A percentile compares a stretch with the other conserved stretches of the same genome.
Conservation (phyloP, 2,888 invertebrate genomes). For the Biston stratarius region DNA sequence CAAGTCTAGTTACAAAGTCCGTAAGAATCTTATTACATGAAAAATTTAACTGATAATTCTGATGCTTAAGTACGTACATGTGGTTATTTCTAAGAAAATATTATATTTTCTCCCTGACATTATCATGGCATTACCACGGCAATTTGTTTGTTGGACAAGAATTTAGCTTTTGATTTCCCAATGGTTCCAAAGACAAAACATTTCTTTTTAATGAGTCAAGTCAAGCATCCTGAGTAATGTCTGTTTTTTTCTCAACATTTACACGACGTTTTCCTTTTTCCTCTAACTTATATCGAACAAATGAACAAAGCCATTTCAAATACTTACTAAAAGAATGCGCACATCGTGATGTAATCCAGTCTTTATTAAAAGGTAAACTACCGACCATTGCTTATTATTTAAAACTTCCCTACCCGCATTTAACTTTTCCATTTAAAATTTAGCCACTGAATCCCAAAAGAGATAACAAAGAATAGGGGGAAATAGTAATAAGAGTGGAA, state of each 20-base stretch:
- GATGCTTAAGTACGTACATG: too few species aligned
- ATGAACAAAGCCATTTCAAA: constrained; percentile 13
- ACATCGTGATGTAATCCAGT: constrained; percentile 27
- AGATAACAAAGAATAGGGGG: constrained; percentile 23
- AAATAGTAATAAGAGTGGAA: constrained; percentile 41
- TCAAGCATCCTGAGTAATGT: constrained; percentile 5
- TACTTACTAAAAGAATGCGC: constrained; percentile 12
- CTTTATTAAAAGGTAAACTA: constrained; percentile 29
- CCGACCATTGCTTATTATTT: constrained; percentile 56
- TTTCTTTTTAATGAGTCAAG: constrained; percentile 22
- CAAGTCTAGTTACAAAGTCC: too few species aligned
- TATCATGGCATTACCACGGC: not conserved
- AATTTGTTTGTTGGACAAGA: constrained; percentile 4
- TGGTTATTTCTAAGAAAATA: too few species aligned
- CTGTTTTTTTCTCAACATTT: constrained; percentile 6
- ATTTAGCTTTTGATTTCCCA: not conserved
- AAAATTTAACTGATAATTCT: too few species aligned
- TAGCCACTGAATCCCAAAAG: constrained; percentile 45
- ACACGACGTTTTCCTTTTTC: constrained; percentile 17
- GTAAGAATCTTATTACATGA: too few species aligned
- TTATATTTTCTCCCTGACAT: not conserved
- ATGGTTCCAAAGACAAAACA: constrained; percentile 15
- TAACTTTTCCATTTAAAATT: constrained; percentile 62
- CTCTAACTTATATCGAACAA: constrained; percentile 13
- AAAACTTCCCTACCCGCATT: constrained; percentile 54